These are phyloP conservation scores for Brachycybe producta DNA, from an alignment of 2,888 invertebrate species.

Conservation along the genomic window DNA sequence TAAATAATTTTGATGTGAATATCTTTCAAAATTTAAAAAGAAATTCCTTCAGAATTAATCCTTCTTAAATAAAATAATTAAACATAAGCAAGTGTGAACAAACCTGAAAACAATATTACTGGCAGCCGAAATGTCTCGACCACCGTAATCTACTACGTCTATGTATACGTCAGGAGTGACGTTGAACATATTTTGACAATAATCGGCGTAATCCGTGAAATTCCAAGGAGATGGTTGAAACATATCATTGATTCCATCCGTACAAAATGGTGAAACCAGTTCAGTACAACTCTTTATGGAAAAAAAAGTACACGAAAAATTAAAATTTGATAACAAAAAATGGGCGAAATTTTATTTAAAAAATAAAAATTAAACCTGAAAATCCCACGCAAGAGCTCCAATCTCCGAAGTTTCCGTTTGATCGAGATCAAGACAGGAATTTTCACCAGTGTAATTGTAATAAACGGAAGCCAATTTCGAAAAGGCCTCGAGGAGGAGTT, in stretches of 20 bases:
- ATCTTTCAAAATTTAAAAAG: conserved; percentile 9
- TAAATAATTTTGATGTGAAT: too few species aligned
- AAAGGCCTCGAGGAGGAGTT: conserved; percentile 46
- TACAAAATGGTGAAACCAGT: conserved; percentile 92
- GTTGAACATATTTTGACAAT: conserved; percentile 50
- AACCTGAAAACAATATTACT: conserved; percentile 47
- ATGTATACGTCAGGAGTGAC: conserved; percentile 52
- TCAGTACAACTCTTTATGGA: conserved; percentile 69
- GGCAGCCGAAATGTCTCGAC: conserved; percentile 49
- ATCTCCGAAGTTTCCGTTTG: conserved; percentile 45
- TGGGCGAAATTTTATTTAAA: conserved; percentile 4
- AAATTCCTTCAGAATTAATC: too few species aligned
- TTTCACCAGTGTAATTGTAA: conserved; percentile 63
- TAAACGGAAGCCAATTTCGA: conserved; percentile 58
- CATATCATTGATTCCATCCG: conserved; percentile 63
- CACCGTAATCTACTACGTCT: conserved; percentile 66
- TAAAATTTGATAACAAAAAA: background rate
- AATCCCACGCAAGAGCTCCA: conserved; percentile 62
- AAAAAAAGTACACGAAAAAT: conserved; percentile 7
- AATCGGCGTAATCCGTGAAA: conserved; percentile 47
- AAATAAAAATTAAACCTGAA: too few species aligned
- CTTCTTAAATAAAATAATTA: too few species aligned
- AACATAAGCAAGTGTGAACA: too few species aligned
- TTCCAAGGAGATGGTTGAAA: conserved; percentile 67
- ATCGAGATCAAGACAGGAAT: conserved; percentile 51